Base-by-base conservation (phyloP, 2,888 invertebrate species). In the Syrphus vitripennis region DNA sequence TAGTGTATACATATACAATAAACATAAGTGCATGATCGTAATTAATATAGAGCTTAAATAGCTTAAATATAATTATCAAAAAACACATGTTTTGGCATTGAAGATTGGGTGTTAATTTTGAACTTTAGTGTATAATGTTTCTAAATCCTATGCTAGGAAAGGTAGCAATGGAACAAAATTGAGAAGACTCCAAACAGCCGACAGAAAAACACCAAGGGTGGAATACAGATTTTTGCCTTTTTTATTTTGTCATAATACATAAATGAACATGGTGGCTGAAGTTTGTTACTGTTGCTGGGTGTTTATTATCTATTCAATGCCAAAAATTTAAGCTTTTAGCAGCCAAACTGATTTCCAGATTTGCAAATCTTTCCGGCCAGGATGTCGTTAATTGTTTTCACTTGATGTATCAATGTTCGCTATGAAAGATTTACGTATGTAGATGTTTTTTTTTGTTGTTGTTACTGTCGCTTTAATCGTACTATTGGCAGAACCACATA, bases 371-470 rank as follows among this genome's bases (percentile, higher is more conserved):
- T 12, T 14, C 12, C 34, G 42, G 67, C 2, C 48, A 16, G 50
- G 59, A 61, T 61, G 26, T n/a, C n/a, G n/a, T 61, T 83, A 78
- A 83, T 83, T 83, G 78, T 78, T 72, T 78, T 53, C 67, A 83
- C 77, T 72, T 71, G 59, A 21, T 67, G 71, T 59, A 72, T 59
- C 77, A 71, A 83, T 77, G 65, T 37, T 34, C 42, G 42, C 10
- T 69, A 53, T 77, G 50, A 61, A 10, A 4, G 26, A 82, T 31
- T 40, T n/a, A n/a, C n/a, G n/a, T n/a, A n/a, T n/a, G 24, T 21
- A 7, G 24, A n/a, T n/a, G n/a, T n/a, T 29, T n/a, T 40, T 14
- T 24, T 61, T 37, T 37, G 1, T 31, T 24, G 4, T 4, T 12
- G 5, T 50, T 26, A 2, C 1, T 34, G n/a, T 4, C 10, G 4